Conservation (phyloP, 64 coral and sea anemone genomes). For the Montipora sp. region DNA sequence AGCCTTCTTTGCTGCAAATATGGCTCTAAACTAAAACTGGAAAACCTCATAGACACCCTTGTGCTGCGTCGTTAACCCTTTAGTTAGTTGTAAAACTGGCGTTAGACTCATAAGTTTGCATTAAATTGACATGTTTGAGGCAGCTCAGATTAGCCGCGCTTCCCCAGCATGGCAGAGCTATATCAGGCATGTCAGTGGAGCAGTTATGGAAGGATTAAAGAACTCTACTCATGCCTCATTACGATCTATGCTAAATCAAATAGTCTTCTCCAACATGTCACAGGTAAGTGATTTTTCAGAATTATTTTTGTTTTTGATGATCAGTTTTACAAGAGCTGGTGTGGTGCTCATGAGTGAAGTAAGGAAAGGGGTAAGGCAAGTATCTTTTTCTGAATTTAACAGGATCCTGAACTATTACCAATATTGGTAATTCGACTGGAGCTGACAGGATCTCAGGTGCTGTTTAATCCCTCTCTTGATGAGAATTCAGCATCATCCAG, state of each 20-base stretch:
- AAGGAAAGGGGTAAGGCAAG: neutral
- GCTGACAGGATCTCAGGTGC: constrained; percentile 86
- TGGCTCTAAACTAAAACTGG: too few relatives aligned
- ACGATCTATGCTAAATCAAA: constrained; percentile 89
- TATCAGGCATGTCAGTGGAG: constrained; percentile 81
- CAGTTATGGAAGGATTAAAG: constrained; percentile 82
- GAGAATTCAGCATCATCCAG: constrained; percentile 76
- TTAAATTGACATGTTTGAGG: too few relatives aligned
- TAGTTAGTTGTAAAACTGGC: too few relatives aligned
- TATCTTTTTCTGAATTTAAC: neutral
- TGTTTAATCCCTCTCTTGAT: constrained; percentile 94
- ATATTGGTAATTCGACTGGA: constrained; percentile 91
- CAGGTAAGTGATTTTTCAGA: constrained; percentile 33
- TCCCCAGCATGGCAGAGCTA: constrained; percentile 98
- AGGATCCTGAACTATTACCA: constrained; percentile 68
- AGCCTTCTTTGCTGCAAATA: too few relatives aligned
- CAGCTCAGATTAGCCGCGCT: constrained; percentile 94
- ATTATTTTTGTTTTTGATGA: neutral
- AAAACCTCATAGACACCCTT: too few relatives aligned
- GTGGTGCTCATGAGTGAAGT: neutral
- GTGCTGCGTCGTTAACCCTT: too few relatives aligned
- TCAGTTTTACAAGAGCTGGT: too few relatives aligned
- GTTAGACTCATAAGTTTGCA: too few relatives aligned
- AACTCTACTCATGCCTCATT: constrained; percentile 80
- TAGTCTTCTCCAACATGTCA: constrained; percentile 79